Evolutionary conservation across 1,140 invertebrate species (phyloP).

Genomic region (Samia ricini): DNA sequence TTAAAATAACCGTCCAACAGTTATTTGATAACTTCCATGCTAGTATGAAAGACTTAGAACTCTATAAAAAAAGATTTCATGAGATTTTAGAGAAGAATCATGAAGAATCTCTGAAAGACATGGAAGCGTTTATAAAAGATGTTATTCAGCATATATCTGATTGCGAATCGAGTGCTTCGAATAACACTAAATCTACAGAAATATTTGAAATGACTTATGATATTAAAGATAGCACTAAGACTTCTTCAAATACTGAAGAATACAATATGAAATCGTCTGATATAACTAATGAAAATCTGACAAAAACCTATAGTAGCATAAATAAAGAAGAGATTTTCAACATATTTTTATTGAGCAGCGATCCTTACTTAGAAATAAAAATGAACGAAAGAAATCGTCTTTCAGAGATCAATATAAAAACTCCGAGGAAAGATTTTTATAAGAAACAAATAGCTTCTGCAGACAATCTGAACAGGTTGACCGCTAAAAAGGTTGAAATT

Average conservation of each 20-base stretch:
- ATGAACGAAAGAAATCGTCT: slow-evolving; percentile 47
- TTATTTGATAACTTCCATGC: slow-evolving; percentile 60
- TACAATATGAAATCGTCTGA: slow-evolving; percentile 37
- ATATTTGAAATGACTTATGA: neutral
- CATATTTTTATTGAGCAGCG: slow-evolving; percentile 36
- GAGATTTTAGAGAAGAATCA: slow-evolving; percentile 49
- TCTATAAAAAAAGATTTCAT: slow-evolving; percentile 54
- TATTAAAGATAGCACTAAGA: neutral
- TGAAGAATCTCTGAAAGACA: slow-evolving; percentile 42
- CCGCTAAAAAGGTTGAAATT: slow-evolving; percentile 48
- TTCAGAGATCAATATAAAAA: slow-evolving; percentile 58
- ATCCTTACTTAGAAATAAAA: slow-evolving; percentile 45
- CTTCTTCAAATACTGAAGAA: neutral
- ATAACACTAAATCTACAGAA: neutral
- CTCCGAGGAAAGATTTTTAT: slow-evolving; percentile 13
- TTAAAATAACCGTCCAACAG: slow-evolving; percentile 56
- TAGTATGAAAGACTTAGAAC: slow-evolving; percentile 58
- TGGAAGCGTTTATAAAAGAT: slow-evolving; percentile 59
- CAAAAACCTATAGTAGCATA: neutral
- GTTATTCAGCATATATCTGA: slow-evolving; percentile 46
- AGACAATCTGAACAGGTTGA: slow-evolving; percentile 50
- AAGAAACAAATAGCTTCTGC: slow-evolving; percentile 45
- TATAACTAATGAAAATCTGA: slow-evolving; percentile 17
- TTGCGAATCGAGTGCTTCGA: neutral
- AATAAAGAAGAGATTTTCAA: slow-evolving; percentile 44